Evolutionary conservation across 2,113 vertebrate genomes (phyloP), one percentile per base, ranked within the genome.

Genomic region (Dasyprocta punctata): DNA sequence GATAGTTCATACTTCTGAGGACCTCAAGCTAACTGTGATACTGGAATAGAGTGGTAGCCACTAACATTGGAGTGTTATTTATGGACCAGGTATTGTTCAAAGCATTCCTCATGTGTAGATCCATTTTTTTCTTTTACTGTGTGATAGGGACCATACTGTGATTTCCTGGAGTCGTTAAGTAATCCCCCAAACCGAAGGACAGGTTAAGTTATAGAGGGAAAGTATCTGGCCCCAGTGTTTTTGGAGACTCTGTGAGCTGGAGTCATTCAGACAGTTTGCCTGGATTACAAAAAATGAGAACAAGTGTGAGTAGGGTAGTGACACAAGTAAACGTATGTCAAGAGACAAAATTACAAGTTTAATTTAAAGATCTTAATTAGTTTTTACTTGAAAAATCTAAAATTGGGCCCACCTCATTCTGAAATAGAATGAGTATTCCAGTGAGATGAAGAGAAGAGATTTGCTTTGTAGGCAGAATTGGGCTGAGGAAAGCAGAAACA

Each of bases 1-100:
- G 9, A 44, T 86, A 90, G 54, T 91, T 93, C 73, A 75, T 63
- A 73, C 7, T 95, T 87, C 44, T 83, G n/a, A 91, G 60, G 75
- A 65, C 61, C 71, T 87, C 69, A 65, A 73, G 44, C n/a, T 95
- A 93, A 94, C 60, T 44, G 5, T 86, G 41, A 67, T 49, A 44
- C 24, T 77, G 41, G 52, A 86, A 84, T 86, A 95, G 73, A 87
- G 0, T 92, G 80, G 63, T 60, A 75, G 58, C 38, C 63, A 12
- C 78, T 81, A 69, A 89, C 10, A 75, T 54, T 67, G 87, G 41
- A 58, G 12, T 13, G 44, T 86, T 58, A 22, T 81, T 60, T 93
- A 28, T 71, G 26, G 93, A 36, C 56, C 44, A 58, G 73, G 17
- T 19, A 41, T 73, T 86, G 54, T 63, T 94, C 26, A 83, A 22